These are phyloP conservation scores for Dunckerocampus dactyliophorus DNA, from an alignment of 2,113 vertebrate genomes.

Conservation along the genomic window DNA sequence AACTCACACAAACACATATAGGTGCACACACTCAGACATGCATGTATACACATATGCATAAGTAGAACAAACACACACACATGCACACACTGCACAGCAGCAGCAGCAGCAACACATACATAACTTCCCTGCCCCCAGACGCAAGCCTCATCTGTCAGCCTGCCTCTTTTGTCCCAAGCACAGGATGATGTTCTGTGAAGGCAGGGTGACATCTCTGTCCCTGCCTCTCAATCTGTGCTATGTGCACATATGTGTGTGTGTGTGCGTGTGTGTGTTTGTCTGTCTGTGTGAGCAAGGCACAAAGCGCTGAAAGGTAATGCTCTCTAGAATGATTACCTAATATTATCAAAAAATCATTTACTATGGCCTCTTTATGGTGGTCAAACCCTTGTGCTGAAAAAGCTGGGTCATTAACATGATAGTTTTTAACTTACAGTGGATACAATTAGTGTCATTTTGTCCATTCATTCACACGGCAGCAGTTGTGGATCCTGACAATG, in stretches of 20 bases:
- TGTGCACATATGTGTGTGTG: slow-evolving; percentile 18
- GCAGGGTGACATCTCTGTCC: slow-evolving; percentile 56
- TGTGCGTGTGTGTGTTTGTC: no score
- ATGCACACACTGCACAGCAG: slow-evolving; percentile 11
- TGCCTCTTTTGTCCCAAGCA: slow-evolving; percentile 60
- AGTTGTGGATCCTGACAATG: no score
- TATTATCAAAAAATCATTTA: neutral
- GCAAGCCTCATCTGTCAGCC: slow-evolving; percentile 68
- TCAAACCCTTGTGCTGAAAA: neutral
- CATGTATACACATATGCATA: slow-evolving; percentile 37
- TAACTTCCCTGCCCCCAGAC: slow-evolving; percentile 51
- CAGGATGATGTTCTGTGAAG: slow-evolving; percentile 48
- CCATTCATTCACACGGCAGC: no score
- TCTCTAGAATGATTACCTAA: neutral
- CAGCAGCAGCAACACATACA: slow-evolving; percentile 48
- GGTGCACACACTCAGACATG: slow-evolving; percentile 34
- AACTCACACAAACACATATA: slow-evolving; percentile 23
- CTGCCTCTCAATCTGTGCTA: slow-evolving; percentile 48
- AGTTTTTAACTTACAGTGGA: no score
- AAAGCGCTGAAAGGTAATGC: slow-evolving; percentile 16
- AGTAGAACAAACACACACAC: slow-evolving; percentile 13
- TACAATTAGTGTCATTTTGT: no score
- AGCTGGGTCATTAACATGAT: neutral
- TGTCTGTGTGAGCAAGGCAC: neutral
- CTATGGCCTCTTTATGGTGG: neutral